A percentile compares a stretch with the other conserved stretches of the same genome.
Conservation (phyloP, 2,888 invertebrate species). For the Dendrolimus houi region DNA sequence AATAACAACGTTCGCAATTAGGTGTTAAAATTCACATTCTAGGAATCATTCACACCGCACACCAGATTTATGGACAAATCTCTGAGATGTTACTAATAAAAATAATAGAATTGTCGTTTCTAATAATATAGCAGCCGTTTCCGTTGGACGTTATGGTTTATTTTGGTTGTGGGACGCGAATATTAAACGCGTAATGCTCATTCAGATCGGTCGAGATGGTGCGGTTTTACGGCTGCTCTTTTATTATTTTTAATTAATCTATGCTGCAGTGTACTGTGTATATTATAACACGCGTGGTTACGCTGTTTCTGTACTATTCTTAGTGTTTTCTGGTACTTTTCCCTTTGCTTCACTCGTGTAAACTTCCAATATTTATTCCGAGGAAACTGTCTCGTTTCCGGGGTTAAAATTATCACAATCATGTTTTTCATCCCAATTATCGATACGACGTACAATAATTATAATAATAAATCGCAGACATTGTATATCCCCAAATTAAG, state of each 20-base stretch:
- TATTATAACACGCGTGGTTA: not conserved
- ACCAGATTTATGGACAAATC: slow-evolving; percentile 66
- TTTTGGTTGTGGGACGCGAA: slow-evolving; percentile 68
- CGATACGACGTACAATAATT: no score
- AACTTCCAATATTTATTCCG: no score
- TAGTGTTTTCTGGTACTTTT: no score
- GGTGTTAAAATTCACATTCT: slow-evolving; percentile 50
- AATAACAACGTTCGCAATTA: slow-evolving; percentile 32
- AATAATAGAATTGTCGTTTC: slow-evolving; percentile 76
- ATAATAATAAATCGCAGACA: no score
- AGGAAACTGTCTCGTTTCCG: no score
- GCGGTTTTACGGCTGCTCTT: slow-evolving; percentile 4
- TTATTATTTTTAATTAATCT: slow-evolving; percentile 17
- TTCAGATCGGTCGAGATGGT: slow-evolving; percentile 30
- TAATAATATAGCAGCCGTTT: slow-evolving; percentile 73
- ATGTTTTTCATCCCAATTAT: no score
- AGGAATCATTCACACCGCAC: slow-evolving; percentile 50
- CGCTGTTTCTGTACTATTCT: not conserved
- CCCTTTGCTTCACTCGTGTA: no score
- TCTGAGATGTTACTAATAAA: slow-evolving; percentile 73
- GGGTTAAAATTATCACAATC: no score
- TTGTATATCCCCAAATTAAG: no score
- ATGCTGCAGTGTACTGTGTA: not conserved
- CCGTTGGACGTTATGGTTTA: slow-evolving; percentile 69
- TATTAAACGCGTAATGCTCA: slow-evolving; percentile 61